These are phyloP conservation scores for Antheraea pernyi DNA, from an alignment of 1,140 invertebrate species.

Conservation along the genomic window DNA sequence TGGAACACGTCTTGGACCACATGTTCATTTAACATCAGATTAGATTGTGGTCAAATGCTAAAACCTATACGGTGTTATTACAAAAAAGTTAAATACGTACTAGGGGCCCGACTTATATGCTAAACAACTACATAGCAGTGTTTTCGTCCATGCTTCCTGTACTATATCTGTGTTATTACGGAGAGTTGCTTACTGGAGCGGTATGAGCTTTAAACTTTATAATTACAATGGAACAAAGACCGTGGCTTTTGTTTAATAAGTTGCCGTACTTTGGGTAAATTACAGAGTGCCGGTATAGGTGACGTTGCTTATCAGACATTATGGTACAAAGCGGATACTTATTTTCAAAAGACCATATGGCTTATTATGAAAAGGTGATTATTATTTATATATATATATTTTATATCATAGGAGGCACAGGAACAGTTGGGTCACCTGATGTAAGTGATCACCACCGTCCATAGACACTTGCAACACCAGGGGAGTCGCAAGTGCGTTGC, in stretches of 20 bases:
- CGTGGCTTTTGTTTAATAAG: not conserved
- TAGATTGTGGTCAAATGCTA: not conserved
- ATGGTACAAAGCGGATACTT: slow-evolving; percentile 19
- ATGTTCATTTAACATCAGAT: too few relatives aligned
- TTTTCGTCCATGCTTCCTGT: slow-evolving; percentile 12
- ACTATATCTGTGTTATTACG: slow-evolving; percentile 25
- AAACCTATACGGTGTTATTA: not conserved
- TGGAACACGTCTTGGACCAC: too few relatives aligned
- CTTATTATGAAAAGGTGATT: slow-evolving; percentile 29
- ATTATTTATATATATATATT: too few relatives aligned
- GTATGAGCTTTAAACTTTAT: slow-evolving; percentile 16
- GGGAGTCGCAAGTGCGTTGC: too few relatives aligned
- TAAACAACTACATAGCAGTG: slow-evolving; percentile 20
- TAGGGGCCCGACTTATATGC: slow-evolving; percentile 12
- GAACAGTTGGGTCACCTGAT: too few relatives aligned
- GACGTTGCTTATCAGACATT: slow-evolving; percentile 21
- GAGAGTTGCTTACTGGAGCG: slow-evolving; percentile 20
- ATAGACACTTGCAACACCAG: too few relatives aligned
- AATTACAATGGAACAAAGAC: not conserved
- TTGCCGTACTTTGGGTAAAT: slow-evolving; percentile 4
- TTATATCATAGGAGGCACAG: too few relatives aligned
- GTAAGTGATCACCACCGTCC: too few relatives aligned
- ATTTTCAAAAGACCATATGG: slow-evolving; percentile 23
- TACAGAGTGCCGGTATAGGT: slow-evolving; percentile 26
- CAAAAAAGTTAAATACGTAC: not conserved